These are phyloP conservation scores for Callionymus lyra DNA, from an alignment of 2,113 vertebrate genomes.

Conservation along the genomic window DNA sequence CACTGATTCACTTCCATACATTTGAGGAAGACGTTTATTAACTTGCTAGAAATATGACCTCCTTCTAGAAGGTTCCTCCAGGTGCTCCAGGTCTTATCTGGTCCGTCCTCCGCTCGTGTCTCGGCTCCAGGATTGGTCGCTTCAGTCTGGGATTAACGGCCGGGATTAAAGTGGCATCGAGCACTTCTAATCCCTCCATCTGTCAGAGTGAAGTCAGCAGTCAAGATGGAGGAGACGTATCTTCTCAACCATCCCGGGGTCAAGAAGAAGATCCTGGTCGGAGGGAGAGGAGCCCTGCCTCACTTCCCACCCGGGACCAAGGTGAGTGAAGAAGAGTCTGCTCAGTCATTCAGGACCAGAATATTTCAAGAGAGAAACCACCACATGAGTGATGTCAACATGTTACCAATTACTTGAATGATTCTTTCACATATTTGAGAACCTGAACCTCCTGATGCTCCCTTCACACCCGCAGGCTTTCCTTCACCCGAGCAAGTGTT, in stretches of 20 bases:
- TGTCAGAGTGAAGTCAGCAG: slow-evolving; percentile 64
- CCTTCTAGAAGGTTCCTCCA: slow-evolving; percentile 40
- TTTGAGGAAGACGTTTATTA: too few species aligned
- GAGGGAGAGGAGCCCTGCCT: slow-evolving; percentile 69
- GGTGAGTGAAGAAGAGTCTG: slow-evolving; percentile 51
- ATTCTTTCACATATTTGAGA: too few species aligned
- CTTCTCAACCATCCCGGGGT: slow-evolving; percentile 72
- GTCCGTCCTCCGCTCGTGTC: slow-evolving; percentile 37
- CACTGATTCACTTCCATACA: too few species aligned
- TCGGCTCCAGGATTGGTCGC: slow-evolving; percentile 30
- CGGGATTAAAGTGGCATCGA: slow-evolving; percentile 63
- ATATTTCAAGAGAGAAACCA: slow-evolving; percentile 44
- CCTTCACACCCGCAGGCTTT: slow-evolving; percentile 2
- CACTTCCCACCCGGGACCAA: slow-evolving; percentile 76
- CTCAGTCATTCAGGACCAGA: slow-evolving; percentile 43
- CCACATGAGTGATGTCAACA: slow-evolving; percentile 38
- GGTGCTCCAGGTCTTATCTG: slow-evolving; percentile 14
- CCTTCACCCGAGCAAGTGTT: slow-evolving; percentile 43
- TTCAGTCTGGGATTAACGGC: slow-evolving; percentile 57
- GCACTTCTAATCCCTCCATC: slow-evolving; percentile 70
- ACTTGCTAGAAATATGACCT: not conserved
- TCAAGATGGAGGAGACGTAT: slow-evolving; percentile 69
- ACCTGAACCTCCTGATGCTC: too few species aligned
- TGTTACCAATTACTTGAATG: too few species aligned
- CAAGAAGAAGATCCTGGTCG: slow-evolving; percentile 78